phyloP scores from a whole-genome alignment of 2,888 invertebrate species.

The Scotopteryx bipunctaria region DNA sequence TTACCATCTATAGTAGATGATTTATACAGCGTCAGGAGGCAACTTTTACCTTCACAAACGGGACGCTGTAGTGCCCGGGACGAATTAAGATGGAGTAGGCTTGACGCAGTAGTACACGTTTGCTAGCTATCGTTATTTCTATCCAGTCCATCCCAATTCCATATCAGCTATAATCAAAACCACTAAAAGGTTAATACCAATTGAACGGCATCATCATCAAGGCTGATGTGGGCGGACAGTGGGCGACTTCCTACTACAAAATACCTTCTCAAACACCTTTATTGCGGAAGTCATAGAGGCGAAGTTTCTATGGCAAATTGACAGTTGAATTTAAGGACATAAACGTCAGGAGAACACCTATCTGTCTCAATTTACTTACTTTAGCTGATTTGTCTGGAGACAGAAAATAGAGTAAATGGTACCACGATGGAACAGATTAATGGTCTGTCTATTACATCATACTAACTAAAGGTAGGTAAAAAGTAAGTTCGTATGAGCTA shows the following conservation, averaged over 20 bases:
- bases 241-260: slow-evolving; percentile 26
- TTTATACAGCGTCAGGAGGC: too few species aligned
- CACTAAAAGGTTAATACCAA: slow-evolving; percentile 20
- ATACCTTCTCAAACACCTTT: slow-evolving; percentile 12
- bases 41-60: too few species aligned
- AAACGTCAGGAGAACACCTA: slow-evolving; percentile 23
- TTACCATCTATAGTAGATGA: too few species aligned
- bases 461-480: too few species aligned
- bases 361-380: slow-evolving; percentile 37
- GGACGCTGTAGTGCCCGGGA: too few species aligned
- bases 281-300: background rate
- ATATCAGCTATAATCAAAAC: slow-evolving; percentile 17
- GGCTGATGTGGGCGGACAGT: slow-evolving; percentile 18
- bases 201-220: slow-evolving; percentile 12
- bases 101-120: background rate
- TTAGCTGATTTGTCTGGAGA: slow-evolving; percentile 9
- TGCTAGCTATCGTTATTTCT: background rate
- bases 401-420: background rate
- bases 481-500: too few species aligned
- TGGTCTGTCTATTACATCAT: too few species aligned
- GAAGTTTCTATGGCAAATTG: slow-evolving; percentile 4
- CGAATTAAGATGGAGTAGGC: too few species aligned
- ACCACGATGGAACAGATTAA: too few species aligned
- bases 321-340: slow-evolving; percentile 22
- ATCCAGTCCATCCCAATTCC: slow-evolving; percentile 6